Conservation (phyloP, 2,888 invertebrate species). For the Parnassius apollo region DNA sequence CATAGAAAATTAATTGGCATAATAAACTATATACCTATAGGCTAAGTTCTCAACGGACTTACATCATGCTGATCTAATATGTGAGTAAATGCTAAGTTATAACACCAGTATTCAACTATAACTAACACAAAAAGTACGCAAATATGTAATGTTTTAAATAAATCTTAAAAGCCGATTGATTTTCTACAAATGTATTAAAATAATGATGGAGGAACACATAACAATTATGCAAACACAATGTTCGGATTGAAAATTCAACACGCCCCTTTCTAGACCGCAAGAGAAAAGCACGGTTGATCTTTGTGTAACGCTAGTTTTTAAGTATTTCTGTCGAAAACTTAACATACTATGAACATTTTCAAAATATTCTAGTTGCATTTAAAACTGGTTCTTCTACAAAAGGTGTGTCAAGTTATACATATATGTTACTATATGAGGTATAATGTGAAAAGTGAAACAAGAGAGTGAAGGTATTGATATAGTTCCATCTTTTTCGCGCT, state of each 20-base stretch:
- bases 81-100: too few species aligned
- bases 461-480: not conserved
- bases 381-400: not conserved
- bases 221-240: conserved; percentile 1
- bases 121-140: too few species aligned
- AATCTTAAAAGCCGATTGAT: conserved; percentile 17
- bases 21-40: not conserved
- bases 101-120: too few species aligned
- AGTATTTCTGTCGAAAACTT: not conserved
- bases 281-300: conserved; percentile 34
- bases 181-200: conserved; percentile 11
- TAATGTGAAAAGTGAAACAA: not conserved
- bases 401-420: not conserved
- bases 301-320: not conserved
- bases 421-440: too few species aligned
- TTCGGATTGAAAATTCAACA: conserved; percentile 26
- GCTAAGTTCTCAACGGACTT: too few species aligned
- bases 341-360: not conserved
- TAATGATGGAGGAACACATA: not conserved
- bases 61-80: too few species aligned
- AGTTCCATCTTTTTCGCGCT: not conserved
- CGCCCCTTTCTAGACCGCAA: conserved; percentile 29
- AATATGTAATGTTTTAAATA: too few species aligned
- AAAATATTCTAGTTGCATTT: conserved; percentile 1
- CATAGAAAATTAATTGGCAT: conserved; percentile 20